Evolutionary conservation across 2,797 vertebrate species (phyloP), one percentile per base, ranked within the genome.

Genomic region (Chelidonichthys spinosus): DNA sequence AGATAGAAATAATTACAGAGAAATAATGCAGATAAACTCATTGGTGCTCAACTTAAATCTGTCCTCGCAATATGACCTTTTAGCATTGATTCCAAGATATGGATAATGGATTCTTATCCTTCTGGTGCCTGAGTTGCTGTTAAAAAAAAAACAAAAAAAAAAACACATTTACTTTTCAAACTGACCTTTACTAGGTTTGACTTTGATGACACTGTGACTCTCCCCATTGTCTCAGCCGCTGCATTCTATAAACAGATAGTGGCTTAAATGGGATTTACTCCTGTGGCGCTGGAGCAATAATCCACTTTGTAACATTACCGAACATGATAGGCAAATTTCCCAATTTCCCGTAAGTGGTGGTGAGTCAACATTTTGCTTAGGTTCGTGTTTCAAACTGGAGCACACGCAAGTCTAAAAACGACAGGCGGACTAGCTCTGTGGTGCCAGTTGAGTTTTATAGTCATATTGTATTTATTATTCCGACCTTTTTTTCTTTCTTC

Each of bases 201-300:
- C 90, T 90, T 91, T 93, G 87, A 86, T 90, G 87, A 84, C 86
- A 86, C 65, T 55, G 76, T 85, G 86, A 86, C 88, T 89, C 81
- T 83, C 77, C 69, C 56, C 39, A 63, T 86, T 82, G 85, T 89
- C 79, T 85, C 60, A 76, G 72, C 85, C 62, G 18, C 72, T 69
- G 85, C 78, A 70, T 89, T 88, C 91, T 89, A 89, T 92, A 90
- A 91, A 91, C 82, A 90, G 91, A 91, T 92, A 92, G 91, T 81
- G 84, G 87, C 85, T 89, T 87, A 91, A 94, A 93, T 90, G 85
- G 90, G 92, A 94, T 94, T 94, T 94, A 89, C 89, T 92, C 78
- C 76, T 60, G 47, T 13, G 60, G 76, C 83, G 86, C 79, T 52
- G 74, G 84, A 78, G 91, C 85, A 92, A 92, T 94, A 95, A 95